These are phyloP conservation scores for Eulemur albifrons DNA, from an alignment of 2,797 vertebrate genomes.

Conservation along the genomic window DNA sequence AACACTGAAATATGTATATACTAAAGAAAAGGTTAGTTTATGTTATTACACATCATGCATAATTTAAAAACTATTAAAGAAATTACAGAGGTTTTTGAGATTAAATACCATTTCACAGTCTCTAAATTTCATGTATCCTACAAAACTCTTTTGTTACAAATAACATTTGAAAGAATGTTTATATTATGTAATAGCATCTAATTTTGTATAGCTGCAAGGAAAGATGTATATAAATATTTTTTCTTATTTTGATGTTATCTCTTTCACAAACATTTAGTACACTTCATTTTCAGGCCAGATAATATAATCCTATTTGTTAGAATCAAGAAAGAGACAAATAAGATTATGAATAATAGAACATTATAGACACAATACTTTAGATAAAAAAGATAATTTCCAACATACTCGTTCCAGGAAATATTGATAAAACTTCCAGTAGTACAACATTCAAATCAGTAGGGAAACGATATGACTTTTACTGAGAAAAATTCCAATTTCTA, in stretches of 20 bases:
- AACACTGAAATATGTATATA: neutral
- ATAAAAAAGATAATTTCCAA: neutral
- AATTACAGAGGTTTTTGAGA: neutral
- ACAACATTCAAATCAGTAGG: neutral
- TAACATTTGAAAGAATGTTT: neutral
- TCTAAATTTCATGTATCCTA: neutral
- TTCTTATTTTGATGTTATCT: neutral
- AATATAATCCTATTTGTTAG: neutral
- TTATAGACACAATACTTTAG: neutral
- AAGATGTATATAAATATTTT: neutral
- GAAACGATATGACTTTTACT: slow-evolving; percentile 24
- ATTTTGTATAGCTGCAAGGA: neutral
- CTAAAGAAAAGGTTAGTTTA: neutral
- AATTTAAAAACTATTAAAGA: neutral
- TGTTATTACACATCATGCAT: neutral
- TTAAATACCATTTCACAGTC: neutral
- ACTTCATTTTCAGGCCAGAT: neutral
- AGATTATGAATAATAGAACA: neutral
- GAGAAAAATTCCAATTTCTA: slow-evolving; percentile 4
- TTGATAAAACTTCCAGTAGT: neutral
- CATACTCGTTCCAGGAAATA: neutral
- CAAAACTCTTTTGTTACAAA: neutral
- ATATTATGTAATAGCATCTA: neutral
- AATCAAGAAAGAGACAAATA: neutral
- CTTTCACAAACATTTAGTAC: neutral